Base-by-base conservation (phyloP, 2,888 invertebrate species). In the Agrilus cyanescens region DNA sequence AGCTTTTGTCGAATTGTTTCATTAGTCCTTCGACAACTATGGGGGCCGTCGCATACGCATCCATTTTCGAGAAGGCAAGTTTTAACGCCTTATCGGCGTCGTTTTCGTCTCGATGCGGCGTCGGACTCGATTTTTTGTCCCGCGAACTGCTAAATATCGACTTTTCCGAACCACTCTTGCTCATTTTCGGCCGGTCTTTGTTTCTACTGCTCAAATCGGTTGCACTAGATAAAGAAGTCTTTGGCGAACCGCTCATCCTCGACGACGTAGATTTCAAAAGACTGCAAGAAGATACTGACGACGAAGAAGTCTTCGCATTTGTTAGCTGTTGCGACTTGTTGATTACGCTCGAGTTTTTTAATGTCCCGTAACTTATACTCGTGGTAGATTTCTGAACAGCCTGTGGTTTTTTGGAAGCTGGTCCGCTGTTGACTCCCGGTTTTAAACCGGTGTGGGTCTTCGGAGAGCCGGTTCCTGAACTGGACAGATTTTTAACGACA, bases 341-440 rank as follows among this genome's bases (percentile, higher is more conserved):
- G 39, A 71, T 71, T 32, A 49, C 66, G 51, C 61, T 63, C 38
- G 66, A 60, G 18, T 37, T 45, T 33, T 44, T 44, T n/a, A 37
- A 37, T 25, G 20, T 46, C 53, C 62, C 44, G 12, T 39, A 44
- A 36, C 53, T 60, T 54, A 55, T 20, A 37, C 41, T 46, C 15
- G 48, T 47, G 40, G 45, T 49, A 12, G 50, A 50, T 47, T 56
- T 47, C 12, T 47, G 20, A 50, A 41, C 68, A 38, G 73, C 78
- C 54, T 81, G 80, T 15, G 82, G 80, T 61, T 85, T 88, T 59
- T 83, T 85, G 0, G 86, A 88, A 4, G 87, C 88, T 0, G 89
- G 88, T 0, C 89, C 89, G 54, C 87, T 85, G 53, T 82, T 84
- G 0, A 88, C 87, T 0, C 89, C 88, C 0, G 85, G 84, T 57